A percentile compares a stretch with the other conserved stretches of the same genome.
These are phyloP conservation scores for Campaea margaritaria DNA, from an alignment of 2,888 invertebrate genomes.

Conservation along the genomic window DNA sequence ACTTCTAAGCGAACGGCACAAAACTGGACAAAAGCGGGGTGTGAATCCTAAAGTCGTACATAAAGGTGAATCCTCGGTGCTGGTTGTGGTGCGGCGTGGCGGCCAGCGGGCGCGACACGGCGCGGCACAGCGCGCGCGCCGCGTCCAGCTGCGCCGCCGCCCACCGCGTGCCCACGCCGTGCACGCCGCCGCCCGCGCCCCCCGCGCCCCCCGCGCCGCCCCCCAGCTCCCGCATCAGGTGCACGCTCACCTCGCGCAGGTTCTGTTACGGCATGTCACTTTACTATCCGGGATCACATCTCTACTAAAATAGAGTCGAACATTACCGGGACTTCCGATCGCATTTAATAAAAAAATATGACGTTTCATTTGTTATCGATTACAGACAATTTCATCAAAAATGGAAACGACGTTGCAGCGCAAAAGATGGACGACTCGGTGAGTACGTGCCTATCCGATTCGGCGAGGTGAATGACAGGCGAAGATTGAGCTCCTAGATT, in stretches of 20 bases:
- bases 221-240: conserved; percentile 88
- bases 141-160: conserved; percentile 93
- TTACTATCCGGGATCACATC: no score
- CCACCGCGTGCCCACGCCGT: conserved; percentile 92
- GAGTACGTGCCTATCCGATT: no score
- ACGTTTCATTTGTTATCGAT: no score
- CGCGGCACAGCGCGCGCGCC: conserved; percentile 90
- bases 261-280: conserved; percentile 80
- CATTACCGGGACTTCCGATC: no score
- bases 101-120: conserved; percentile 88
- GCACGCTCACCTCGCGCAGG: conserved; percentile 93
- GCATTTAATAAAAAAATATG: no score
- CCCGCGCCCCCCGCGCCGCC: conserved; percentile 86
- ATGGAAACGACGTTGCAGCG: no score
- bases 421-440: no score
- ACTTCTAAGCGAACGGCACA: no score
- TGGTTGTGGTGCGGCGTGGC: conserved; percentile 88
- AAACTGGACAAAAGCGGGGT: background rate
- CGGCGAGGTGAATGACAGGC: no score
- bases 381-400: no score
- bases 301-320: no score
- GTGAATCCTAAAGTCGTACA: conserved; percentile 80
- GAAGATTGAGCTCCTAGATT: no score
- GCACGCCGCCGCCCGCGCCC: conserved; percentile 83
- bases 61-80: conserved; percentile 91